A percentile compares a stretch with the other conserved stretches of the same genome.
phyloP scores from a whole-genome alignment of 2,113 vertebrate genomes.

The Pimephales promelas region DNA sequence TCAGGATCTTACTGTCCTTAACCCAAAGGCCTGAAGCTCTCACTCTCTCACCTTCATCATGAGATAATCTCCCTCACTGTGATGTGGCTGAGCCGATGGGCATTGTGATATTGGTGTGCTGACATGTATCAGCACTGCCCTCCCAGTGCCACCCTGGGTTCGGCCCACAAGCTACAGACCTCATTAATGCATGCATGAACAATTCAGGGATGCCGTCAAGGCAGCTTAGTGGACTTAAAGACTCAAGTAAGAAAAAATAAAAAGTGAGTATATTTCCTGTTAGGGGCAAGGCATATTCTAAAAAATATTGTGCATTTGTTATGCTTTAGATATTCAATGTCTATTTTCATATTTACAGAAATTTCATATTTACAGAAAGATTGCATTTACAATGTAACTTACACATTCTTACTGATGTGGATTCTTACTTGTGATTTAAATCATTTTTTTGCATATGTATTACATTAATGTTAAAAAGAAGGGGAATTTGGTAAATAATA shows the following conservation, averaged over 20 bases:
- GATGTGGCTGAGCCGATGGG: conserved; percentile 19
- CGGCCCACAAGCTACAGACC: conserved; percentile 10
- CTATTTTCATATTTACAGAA: not conserved
- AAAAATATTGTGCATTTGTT: not conserved
- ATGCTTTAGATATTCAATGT: not conserved
- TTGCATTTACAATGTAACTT: not conserved
- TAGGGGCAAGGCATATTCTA: not conserved
- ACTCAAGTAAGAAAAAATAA: not conserved
- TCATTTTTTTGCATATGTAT: not conserved
- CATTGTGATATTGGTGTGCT: conserved; percentile 18
- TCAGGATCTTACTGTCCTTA: not conserved
- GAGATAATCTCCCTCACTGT: conserved; percentile 1
- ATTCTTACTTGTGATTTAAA: not conserved
- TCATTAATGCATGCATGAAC: not conserved
- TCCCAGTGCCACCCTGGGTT: not conserved
- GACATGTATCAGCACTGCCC: not conserved
- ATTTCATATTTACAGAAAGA: not conserved
- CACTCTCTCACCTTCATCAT: conserved; percentile 17
- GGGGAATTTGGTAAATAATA: too few species aligned
- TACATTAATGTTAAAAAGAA: not conserved
- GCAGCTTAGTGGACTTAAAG: not conserved
- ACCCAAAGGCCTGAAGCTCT: conserved; percentile 1
- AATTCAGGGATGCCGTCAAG: not conserved
- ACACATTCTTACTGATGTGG: not conserved
- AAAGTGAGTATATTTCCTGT: not conserved